Percentiles rank a stretch among this genome's conserved stretches.
Evolutionary conservation across 2,113 vertebrate genomes (phyloP).

Genomic region (Clarias magur): DNA sequence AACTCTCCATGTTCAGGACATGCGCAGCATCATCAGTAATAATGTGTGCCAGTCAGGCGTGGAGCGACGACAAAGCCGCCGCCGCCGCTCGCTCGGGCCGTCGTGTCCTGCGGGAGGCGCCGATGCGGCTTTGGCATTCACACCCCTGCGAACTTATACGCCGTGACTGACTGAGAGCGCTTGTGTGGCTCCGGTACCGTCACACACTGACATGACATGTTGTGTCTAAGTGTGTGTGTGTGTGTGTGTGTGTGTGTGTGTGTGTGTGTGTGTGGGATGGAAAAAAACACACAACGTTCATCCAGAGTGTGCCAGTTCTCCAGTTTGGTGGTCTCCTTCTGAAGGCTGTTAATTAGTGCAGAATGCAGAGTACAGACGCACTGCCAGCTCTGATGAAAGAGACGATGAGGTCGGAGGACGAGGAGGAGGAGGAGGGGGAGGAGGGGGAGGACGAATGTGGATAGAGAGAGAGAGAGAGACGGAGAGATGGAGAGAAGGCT

Average conservation of each 20-base stretch:
- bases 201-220: background rate
- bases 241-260: background rate
- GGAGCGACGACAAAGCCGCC: background rate
- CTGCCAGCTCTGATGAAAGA: constrained; percentile 85
- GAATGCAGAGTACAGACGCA: constrained; percentile 84
- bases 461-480: constrained; percentile 56
- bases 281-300: constrained; percentile 54
- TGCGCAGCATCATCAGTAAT: background rate
- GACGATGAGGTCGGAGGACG: constrained; percentile 42
- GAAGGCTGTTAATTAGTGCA: constrained; percentile 88
- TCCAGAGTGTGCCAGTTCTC: constrained; percentile 81
- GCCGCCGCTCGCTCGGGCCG: background rate
- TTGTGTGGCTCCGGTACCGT: background rate
- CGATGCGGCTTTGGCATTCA: background rate
- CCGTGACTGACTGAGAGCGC: background rate
- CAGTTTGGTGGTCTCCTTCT: constrained; percentile 74
- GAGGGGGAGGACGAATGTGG: constrained; percentile 12
- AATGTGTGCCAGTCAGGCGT: background rate
- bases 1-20: constrained; percentile 1
- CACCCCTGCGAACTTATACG: background rate
- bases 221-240: background rate
- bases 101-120: background rate
- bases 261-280: background rate
- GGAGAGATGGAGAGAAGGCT: constrained; percentile 27
- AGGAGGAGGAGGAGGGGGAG: background rate